Evolutionary conservation across 2,888 invertebrate species (phyloP).

Genomic region (Norana najaformis): DNA sequence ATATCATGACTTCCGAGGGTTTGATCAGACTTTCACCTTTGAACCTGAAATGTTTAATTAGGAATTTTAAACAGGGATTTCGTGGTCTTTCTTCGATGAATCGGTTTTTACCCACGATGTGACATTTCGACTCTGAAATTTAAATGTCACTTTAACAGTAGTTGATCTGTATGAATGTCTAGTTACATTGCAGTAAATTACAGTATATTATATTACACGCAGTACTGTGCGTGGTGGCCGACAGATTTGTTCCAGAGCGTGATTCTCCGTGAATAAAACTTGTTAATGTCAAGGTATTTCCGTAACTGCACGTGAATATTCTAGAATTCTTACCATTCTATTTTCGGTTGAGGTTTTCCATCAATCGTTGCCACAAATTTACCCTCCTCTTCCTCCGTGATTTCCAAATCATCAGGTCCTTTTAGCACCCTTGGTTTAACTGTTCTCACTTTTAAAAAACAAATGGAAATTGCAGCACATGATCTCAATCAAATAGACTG

Average conservation of each 20-base stretch:
- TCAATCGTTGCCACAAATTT: not conserved
- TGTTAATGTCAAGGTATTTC: not conserved
- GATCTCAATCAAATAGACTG: too few relatives aligned
- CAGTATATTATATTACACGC: too few relatives aligned
- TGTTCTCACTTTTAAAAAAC: not conserved
- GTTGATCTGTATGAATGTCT: too few relatives aligned
- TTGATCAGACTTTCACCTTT: constrained; percentile 15
- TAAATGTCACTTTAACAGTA: too few relatives aligned
- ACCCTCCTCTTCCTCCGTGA: constrained; percentile 24
- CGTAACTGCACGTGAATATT: not conserved
- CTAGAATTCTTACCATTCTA: not conserved
- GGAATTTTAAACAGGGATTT: not conserved
- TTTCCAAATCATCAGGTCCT: constrained; percentile 19
- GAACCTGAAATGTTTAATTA: not conserved
- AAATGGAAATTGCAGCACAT: not conserved
- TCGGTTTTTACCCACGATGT: too few relatives aligned
- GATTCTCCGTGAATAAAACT: too few relatives aligned
- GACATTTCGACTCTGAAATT: too few relatives aligned
- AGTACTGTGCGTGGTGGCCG: too few relatives aligned
- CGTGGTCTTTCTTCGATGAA: not conserved
- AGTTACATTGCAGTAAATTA: too few relatives aligned
- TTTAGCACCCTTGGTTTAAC: not conserved
- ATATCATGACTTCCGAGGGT: not conserved
- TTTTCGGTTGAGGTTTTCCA: not conserved
- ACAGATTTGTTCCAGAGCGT: too few relatives aligned